phyloP scores from a whole-genome alignment of 2,113 vertebrate genomes.

The Vulpes ferrilata region DNA sequence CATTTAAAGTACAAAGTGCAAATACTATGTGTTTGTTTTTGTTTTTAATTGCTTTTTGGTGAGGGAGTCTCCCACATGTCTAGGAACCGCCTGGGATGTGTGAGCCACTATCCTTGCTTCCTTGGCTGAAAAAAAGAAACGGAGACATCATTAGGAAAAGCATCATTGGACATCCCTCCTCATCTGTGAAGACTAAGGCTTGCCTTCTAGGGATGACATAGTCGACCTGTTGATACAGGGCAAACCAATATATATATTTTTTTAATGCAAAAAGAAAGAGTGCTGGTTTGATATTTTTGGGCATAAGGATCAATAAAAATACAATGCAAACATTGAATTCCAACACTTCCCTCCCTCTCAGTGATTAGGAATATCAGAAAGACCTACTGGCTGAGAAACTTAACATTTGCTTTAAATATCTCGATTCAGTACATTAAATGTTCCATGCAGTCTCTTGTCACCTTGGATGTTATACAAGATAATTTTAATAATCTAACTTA shows the following conservation, averaged over 20 bases:
- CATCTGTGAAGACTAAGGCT: accelerated
- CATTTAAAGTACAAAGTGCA: slow-evolving; percentile 99
- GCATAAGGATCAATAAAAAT: accelerated
- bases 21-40: slow-evolving; percentile 95
- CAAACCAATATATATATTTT: background rate
- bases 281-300: accelerated
- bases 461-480: background rate
- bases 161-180: too few species aligned
- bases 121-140: slow-evolving; percentile 88
- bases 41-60: slow-evolving; percentile 92
- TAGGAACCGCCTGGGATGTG: slow-evolving; percentile 76
- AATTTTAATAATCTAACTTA: background rate
- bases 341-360: background rate
- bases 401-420: too few species aligned
- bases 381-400: background rate
- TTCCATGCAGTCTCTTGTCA: background rate
- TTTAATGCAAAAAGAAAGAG: accelerated
- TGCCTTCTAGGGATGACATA: accelerated
- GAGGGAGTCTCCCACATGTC: slow-evolving; percentile 88
- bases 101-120: slow-evolving; percentile 92
- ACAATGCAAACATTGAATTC: background rate
- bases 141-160: background rate
- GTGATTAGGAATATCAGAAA: background rate
- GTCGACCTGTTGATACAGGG: accelerated
- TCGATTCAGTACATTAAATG: accelerated